A percentile compares a stretch with the other conserved stretches of the same genome.
Conservation (phyloP, 2,797 vertebrate species). For the Erethizon dorsatum region DNA sequence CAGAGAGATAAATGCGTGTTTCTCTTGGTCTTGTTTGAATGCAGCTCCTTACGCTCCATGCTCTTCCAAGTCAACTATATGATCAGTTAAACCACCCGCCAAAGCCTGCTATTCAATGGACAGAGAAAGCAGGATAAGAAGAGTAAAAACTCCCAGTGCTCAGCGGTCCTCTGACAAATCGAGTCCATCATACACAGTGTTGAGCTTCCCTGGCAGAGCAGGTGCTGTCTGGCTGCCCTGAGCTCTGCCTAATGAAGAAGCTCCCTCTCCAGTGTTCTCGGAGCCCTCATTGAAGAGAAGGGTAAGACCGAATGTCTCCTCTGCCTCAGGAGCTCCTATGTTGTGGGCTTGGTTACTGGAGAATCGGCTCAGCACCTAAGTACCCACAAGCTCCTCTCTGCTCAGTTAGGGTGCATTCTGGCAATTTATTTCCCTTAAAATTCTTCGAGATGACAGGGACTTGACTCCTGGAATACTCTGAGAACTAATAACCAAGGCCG, state of each 20-base stretch:
- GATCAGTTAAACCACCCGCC: neutral
- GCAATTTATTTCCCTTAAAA: conserved; percentile 17
- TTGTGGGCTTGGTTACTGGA: neutral
- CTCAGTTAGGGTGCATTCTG: conserved; percentile 5
- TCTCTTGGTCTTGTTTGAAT: neutral
- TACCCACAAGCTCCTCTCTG: neutral
- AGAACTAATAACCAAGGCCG: neutral
- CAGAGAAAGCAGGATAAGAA: neutral
- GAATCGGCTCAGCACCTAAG: neutral
- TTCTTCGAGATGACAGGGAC: neutral
- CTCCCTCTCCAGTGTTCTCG: neutral
- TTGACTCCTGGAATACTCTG: neutral
- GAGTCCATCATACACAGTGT: neutral
- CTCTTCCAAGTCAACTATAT: neutral
- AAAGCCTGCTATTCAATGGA: neutral
- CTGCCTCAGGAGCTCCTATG: neutral
- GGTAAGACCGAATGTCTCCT: neutral
- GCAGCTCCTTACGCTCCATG: neutral
- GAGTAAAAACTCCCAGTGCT: neutral
- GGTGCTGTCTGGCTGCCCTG: neutral
- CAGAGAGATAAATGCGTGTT: neutral
- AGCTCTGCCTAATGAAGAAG: neutral
- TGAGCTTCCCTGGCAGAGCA: neutral
- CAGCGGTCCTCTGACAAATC: neutral
- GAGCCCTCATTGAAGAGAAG: neutral